Conservation (phyloP, 2,797 vertebrate species). For the Hipposideros larvatus region DNA sequence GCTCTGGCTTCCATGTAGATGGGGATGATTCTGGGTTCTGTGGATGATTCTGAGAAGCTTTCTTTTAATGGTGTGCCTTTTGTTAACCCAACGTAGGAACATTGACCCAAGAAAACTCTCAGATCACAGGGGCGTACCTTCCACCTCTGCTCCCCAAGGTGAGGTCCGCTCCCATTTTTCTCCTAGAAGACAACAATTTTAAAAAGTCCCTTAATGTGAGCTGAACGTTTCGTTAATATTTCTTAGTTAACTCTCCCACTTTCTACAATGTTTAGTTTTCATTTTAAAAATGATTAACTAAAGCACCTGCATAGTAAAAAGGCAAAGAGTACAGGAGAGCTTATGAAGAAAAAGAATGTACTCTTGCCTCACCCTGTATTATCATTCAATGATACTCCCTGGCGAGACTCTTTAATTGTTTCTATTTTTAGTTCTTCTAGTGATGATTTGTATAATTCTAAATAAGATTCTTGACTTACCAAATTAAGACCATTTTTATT, state of each 20-base stretch:
- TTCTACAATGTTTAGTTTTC: not conserved
- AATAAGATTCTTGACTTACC: not conserved
- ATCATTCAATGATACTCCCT: not conserved
- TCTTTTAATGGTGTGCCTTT: not conserved
- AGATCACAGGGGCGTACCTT: not conserved
- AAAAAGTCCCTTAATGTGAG: not conserved
- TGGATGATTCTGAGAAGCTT: not conserved
- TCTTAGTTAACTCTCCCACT: not conserved
- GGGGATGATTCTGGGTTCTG: not conserved
- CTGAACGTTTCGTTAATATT: not conserved
- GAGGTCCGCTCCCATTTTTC: not conserved
- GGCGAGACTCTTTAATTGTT: not conserved
- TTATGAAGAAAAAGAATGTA: conserved; percentile 12
- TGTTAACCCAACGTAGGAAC: not conserved
- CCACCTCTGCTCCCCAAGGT: not conserved
- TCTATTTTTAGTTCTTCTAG: not conserved
- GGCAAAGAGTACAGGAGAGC: not conserved
- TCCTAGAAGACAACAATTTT: not conserved
- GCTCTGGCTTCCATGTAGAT: not conserved
- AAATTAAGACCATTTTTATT: conserved; percentile 10
- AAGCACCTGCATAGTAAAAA: not conserved
- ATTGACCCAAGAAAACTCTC: not conserved
- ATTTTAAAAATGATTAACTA: not conserved
- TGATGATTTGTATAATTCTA: not conserved
- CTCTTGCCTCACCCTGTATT: not conserved